phyloP scores from a whole-genome alignment of 2,888 invertebrate genomes.

The Schizaphis graminum region DNA sequence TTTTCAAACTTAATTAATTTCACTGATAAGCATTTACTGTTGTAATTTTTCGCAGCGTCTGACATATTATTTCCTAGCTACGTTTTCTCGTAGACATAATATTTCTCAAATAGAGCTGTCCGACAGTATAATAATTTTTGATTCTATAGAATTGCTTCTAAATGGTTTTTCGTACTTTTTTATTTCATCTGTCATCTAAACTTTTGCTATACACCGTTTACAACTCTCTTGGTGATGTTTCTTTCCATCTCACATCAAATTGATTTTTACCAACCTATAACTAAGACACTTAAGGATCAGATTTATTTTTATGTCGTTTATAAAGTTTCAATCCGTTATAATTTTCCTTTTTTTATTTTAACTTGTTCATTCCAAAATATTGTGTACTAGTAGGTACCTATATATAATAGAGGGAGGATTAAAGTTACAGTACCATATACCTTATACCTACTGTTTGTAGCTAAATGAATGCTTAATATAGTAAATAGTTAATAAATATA shows the following conservation, averaged over 20 bases:
- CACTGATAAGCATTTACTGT: slow-evolving; percentile 27
- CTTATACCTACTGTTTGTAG: neutral
- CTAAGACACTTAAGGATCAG: neutral
- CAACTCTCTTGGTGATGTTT: neutral
- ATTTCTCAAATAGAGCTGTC: neutral
- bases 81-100: neutral
- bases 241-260: neutral
- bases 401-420: neutral
- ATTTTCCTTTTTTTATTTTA: neutral
- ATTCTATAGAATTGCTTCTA: neutral
- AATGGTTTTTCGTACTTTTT: slow-evolving; percentile 52
- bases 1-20: slow-evolving; percentile 30
- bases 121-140: slow-evolving; percentile 51
- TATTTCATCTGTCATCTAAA: neutral
- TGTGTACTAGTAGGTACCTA: neutral
- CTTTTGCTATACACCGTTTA: neutral
- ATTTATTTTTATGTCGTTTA: neutral
- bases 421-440: neutral
- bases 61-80: slow-evolving; percentile 19
- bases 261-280: slow-evolving; percentile 17
- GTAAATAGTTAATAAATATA: neutral
- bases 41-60: slow-evolving; percentile 1
- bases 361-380: neutral
- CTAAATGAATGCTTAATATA: neutral
- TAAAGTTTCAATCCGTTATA: neutral